phyloP scores from a whole-genome alignment of 2,113 vertebrate species.

The Sisor rabdophorus region DNA sequence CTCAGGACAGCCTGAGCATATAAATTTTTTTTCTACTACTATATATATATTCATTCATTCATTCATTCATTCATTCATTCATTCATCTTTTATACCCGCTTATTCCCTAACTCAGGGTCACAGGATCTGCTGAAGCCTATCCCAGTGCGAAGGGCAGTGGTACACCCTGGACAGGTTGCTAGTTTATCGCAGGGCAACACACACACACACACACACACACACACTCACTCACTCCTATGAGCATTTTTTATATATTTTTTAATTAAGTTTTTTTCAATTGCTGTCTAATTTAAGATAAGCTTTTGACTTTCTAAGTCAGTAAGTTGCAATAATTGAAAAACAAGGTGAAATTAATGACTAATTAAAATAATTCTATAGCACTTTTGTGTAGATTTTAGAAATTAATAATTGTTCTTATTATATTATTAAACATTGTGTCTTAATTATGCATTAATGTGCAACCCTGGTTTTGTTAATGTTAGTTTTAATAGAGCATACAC shows the following conservation, averaged over 20 bases:
- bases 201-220: too few species aligned
- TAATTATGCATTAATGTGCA: background rate
- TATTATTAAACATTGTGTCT: background rate
- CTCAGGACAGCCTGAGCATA: background rate
- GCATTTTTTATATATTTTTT: too few species aligned
- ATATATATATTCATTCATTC: too few species aligned
- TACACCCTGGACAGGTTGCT: too few species aligned
- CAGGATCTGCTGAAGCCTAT: too few species aligned
- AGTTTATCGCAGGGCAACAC: too few species aligned
- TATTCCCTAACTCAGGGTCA: too few species aligned
- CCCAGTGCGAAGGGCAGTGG: too few species aligned
- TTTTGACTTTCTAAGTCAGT: background rate
- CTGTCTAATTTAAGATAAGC: background rate
- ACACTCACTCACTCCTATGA: too few species aligned
- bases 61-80: too few species aligned
- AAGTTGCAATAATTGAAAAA: background rate
- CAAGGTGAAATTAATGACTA: background rate
- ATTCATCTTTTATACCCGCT: too few species aligned
- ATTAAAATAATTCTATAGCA: background rate
- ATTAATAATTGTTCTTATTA: too few species aligned
- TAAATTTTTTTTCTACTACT: background rate
- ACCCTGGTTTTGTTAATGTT: background rate
- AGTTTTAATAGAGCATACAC: background rate
- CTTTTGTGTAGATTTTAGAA: background rate
- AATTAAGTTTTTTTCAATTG: background rate